Percentiles rank a stretch among this genome's conserved stretches.
phyloP scores from a whole-genome alignment of 2,113 vertebrate species.

The Archilochus colubris region DNA sequence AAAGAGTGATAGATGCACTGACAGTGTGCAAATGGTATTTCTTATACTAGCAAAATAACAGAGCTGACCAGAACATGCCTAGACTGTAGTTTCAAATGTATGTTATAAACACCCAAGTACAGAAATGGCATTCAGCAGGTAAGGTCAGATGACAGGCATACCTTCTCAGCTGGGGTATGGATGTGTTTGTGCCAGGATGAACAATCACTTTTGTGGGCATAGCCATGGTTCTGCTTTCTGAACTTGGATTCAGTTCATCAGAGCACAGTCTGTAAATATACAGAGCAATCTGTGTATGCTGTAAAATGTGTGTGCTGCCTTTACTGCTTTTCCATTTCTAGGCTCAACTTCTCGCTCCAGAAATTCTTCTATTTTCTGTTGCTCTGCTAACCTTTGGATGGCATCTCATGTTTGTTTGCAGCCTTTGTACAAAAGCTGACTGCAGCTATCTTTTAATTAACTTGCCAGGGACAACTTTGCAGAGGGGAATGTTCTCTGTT shows the following conservation, averaged over 20 bases:
- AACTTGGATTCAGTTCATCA: conserved; percentile 9
- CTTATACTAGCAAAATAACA: neutral
- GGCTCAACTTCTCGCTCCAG: neutral
- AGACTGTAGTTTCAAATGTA: neutral
- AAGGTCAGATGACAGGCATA: neutral
- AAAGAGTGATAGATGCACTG: neutral
- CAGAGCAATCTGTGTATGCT: neutral
- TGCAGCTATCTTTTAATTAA: neutral
- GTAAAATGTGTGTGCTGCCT: neutral
- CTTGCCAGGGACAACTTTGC: neutral
- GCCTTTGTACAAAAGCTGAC: neutral
- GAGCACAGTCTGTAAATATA: neutral
- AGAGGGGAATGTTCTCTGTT: neutral
- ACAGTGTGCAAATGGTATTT: neutral
- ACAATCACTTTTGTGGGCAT: neutral
- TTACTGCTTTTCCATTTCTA: neutral
- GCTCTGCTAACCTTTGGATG: conserved; percentile 13
- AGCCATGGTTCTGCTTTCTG: neutral
- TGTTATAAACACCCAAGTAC: neutral
- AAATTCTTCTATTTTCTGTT: neutral
- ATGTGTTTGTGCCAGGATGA: neutral
- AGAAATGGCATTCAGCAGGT: neutral
- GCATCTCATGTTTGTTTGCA: neutral
- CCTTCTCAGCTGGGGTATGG: neutral
- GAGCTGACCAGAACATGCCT: neutral